Evolutionary conservation across 1,140 invertebrate species (phyloP), one percentile per base, ranked within the genome.

Genomic region (Aphelinus certus): DNA sequence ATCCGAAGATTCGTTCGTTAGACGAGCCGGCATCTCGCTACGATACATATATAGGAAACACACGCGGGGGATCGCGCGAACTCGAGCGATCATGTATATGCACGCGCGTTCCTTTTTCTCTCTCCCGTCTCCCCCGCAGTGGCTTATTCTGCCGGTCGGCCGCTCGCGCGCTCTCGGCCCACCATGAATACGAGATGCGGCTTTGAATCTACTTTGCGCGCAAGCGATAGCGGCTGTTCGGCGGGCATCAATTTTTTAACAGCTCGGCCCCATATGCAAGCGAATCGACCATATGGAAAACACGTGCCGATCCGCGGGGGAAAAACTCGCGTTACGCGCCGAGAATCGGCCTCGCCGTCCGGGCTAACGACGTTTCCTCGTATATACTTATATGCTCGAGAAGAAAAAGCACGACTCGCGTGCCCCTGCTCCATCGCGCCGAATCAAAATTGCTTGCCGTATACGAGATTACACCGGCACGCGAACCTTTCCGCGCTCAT

Each of bases 131-230:
- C 68, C 56, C 26, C 26, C 26, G 26, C 26, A 26, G 26, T 26
- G 26, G 26, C 26, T 26, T 26, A 26, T 26, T 26, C 26, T 26
- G 26, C 26, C 26, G 26, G 26, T 26, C 26, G 26, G 26, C 26
- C 26, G 26, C 71, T 62, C 58, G 49, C 51, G 65, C 75, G 53
- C 56, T 46, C 77, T 73, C 76, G 77, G 71, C 77, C 78, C 81
- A 85, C 79, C 83, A 88, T 88, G 87, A 88, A 88, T 88, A 87
- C 87, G 56, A 86, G 79, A 88, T 87, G 86, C 74, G 79, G 80
- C 81, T 85, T 83, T 84, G 84, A 87, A 87, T 88, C 85, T 85
- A 84, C 85, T 85, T 87, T 85, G 85, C 83, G 80, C 81, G 79
- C 79, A 79, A 80, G 79, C 79, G n/a, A 43, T 46, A 5, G 51